These are phyloP conservation scores for Drosophila tani DNA, from an alignment of 1,140 invertebrate species.

Conservation along the genomic window DNA sequence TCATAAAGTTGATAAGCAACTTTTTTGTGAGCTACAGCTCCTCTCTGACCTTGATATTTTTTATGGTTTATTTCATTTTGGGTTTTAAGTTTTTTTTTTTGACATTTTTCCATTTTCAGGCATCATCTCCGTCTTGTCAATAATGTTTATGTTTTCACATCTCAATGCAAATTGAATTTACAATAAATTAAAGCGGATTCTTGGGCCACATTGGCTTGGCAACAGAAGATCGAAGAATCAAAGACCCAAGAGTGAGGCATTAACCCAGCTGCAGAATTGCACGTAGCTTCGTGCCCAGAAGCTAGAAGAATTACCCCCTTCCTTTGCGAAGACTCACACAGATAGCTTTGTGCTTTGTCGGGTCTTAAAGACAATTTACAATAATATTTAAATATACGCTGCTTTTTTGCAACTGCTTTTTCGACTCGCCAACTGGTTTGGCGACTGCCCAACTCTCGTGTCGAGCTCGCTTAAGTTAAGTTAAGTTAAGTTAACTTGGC, in stretches of 20 bases:
- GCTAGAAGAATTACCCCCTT: neutral
- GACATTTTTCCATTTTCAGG: constrained; percentile 62
- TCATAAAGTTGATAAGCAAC: constrained; percentile 72
- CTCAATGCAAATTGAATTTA: constrained; percentile 49
- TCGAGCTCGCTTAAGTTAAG: constrained; percentile 12
- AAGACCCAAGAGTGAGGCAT: neutral
- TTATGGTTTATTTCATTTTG: constrained; percentile 15
- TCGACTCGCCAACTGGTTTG: constrained; percentile 50
- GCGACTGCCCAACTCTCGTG: constrained; percentile 37
- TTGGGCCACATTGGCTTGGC: constrained; percentile 4
- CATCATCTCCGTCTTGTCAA: constrained; percentile 43
- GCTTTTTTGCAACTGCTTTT: constrained; percentile 51
- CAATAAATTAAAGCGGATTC: constrained; percentile 35
- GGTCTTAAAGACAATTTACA: constrained; percentile 52
- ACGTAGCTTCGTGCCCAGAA: constrained; percentile 34
- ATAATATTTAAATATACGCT: constrained; percentile 56
- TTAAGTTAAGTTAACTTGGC: constrained; percentile 17
- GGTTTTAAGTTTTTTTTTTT: constrained; percentile 7
- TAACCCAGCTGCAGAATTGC: constrained; percentile 29
- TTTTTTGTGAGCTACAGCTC: constrained; percentile 52
- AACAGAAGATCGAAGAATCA: constrained; percentile 8
- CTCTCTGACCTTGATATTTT: constrained; percentile 63
- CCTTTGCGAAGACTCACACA: constrained; percentile 11
- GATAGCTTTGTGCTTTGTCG: constrained; percentile 30
- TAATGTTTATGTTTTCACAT: constrained; percentile 37